phyloP scores from a whole-genome alignment of 2,888 invertebrate species.

The Epinotia bilunana region DNA sequence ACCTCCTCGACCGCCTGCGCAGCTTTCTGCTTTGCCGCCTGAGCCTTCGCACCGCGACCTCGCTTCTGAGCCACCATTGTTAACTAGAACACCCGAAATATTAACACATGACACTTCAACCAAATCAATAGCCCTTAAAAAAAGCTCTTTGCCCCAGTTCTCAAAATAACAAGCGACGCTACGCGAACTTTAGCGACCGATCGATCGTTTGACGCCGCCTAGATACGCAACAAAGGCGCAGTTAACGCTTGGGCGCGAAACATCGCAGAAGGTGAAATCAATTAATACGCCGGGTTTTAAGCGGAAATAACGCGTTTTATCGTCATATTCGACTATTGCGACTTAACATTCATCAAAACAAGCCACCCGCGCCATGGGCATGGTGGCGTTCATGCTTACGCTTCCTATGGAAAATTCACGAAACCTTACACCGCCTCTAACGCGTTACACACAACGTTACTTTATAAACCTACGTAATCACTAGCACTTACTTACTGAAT shows the following conservation, averaged over 20 bases:
- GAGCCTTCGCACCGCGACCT: constrained; percentile 77
- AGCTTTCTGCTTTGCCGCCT: constrained; percentile 71
- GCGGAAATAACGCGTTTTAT: constrained; percentile 51
- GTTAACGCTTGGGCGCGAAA: constrained; percentile 61
- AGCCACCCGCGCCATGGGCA: constrained; percentile 74
- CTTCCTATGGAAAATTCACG: constrained; percentile 71
- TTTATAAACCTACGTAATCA: constrained; percentile 48
- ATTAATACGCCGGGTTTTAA: constrained; percentile 47
- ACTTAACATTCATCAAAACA: constrained; percentile 66
- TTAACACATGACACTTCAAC: neutral
- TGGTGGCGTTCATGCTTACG: constrained; percentile 67
- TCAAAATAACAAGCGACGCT: constrained; percentile 49
- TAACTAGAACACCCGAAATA: constrained; percentile 51
- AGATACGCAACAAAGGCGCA: constrained; percentile 71
- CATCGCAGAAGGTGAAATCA: constrained; percentile 51
- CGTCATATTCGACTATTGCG: constrained; percentile 53
- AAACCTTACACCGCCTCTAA: constrained; percentile 45
- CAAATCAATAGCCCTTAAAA: constrained; percentile 42
- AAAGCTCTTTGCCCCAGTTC: constrained; percentile 42
- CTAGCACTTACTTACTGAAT: constrained; percentile 39
- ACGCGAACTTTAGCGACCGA: constrained; percentile 44
- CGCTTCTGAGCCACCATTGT: constrained; percentile 79
- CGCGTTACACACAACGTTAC: constrained; percentile 55
- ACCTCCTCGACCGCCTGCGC: constrained; percentile 62
- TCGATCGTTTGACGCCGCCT: constrained; percentile 64